These are phyloP conservation scores for Platyrinchus mystaceus DNA, from an alignment of 2,797 vertebrate genomes.

Conservation along the genomic window DNA sequence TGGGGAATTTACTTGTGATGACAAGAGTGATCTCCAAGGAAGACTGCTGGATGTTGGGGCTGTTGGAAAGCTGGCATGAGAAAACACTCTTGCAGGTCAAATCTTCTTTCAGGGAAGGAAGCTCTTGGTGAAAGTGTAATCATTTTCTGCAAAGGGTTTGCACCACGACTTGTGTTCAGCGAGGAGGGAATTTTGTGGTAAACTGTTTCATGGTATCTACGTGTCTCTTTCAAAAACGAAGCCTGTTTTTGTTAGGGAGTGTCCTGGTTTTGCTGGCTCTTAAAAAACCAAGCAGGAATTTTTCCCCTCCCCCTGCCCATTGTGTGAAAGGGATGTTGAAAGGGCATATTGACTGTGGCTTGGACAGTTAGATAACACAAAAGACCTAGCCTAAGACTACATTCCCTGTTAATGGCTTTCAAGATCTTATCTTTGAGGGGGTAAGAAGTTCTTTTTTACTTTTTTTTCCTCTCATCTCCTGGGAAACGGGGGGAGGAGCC, in stretches of 20 bases:
- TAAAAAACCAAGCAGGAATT: no score
- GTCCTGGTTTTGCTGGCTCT: no score
- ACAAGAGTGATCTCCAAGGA: background rate
- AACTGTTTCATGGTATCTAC: background rate
- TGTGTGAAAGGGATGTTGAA: no score
- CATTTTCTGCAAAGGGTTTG: background rate
- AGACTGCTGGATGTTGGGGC: background rate
- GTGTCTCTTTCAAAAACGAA: background rate
- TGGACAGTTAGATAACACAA: no score
- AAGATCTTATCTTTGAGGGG: no score
- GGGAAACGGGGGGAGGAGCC: no score
- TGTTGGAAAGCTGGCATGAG: background rate
- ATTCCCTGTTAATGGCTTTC: no score
- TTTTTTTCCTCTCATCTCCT: no score
- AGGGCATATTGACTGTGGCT: no score
- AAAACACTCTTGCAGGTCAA: accelerated
- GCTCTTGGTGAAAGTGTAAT: background rate
- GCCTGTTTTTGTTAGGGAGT: background rate
- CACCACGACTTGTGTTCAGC: accelerated
- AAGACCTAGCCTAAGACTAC: no score
- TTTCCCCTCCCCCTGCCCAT: no score
- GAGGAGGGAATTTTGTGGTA: background rate
- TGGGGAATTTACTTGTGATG: background rate
- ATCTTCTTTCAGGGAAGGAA: background rate
- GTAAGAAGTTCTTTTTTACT: no score